Conservation (phyloP, 2,113 vertebrate genomes). For the Embiotoca jacksoni region DNA sequence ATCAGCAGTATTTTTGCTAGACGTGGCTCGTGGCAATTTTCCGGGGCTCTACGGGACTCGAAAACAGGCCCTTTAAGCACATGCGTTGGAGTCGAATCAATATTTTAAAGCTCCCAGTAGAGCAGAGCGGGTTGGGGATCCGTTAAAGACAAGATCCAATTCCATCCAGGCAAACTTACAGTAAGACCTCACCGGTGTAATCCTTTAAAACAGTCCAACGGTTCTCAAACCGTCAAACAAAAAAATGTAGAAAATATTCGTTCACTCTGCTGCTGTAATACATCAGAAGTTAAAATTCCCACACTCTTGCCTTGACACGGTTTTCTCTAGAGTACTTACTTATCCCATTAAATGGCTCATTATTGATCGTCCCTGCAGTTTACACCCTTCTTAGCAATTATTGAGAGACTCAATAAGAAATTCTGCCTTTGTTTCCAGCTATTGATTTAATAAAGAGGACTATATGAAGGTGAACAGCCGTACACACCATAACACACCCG, state of each 20-base stretch:
- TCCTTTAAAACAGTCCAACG: not conserved
- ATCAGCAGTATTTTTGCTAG: conserved; percentile 55
- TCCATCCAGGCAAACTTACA: too few species aligned
- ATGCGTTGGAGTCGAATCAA: conserved; percentile 16
- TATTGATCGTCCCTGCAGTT: conserved; percentile 46
- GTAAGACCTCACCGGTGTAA: too few species aligned
- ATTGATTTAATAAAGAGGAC: conserved; percentile 52
- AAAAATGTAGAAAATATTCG: not conserved
- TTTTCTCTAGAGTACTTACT: conserved; percentile 24
- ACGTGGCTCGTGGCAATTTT: conserved; percentile 30
- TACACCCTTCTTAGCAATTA: conserved; percentile 52
- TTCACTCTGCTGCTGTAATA: not conserved
- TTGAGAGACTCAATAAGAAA: conserved; percentile 52
- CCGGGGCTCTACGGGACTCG: conserved; percentile 4
- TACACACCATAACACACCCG: conserved; percentile 41
- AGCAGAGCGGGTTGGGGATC: not conserved
- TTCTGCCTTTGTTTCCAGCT: conserved; percentile 46
- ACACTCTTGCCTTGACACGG: not conserved
- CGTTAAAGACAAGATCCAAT: not conserved
- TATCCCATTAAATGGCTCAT: conserved; percentile 50
- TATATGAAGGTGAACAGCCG: conserved; percentile 59
- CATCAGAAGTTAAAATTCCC: not conserved
- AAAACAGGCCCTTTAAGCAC: conserved; percentile 27
- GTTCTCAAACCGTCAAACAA: not conserved
- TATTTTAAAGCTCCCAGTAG: conserved; percentile 15